A percentile compares a stretch with the other conserved stretches of the same genome.
Conservation (phyloP, 2,888 invertebrate species). For the Candidula unifasciata region DNA sequence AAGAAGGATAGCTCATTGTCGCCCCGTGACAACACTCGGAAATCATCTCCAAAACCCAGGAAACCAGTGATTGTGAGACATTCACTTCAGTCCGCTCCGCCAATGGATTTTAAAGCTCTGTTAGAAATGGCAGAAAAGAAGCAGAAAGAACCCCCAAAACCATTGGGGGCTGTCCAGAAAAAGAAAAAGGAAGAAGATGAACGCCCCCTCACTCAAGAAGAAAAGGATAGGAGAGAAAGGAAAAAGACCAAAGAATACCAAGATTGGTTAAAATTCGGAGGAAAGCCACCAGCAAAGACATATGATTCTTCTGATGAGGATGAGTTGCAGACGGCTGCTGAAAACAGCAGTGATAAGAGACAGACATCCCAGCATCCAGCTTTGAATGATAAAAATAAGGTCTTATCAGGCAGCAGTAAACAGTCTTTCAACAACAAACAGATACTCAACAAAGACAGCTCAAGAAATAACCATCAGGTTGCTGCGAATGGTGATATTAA, state of each 20-base stretch:
- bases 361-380: background rate
- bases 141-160: constrained; percentile 58
- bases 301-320: constrained; percentile 24
- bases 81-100: constrained; percentile 57
- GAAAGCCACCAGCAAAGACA: constrained; percentile 36
- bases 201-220: constrained; percentile 66
- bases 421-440: constrained; percentile 28
- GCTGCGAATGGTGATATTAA: background rate
- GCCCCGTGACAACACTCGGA: background rate
- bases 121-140: constrained; percentile 67
- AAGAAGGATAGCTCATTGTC: constrained; percentile 25
- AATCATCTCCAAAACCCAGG: constrained; percentile 28
- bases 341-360: constrained; percentile 2
- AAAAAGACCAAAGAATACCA: constrained; percentile 58
- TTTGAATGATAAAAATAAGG: background rate
- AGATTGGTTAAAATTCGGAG: constrained; percentile 59
- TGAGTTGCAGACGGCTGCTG: background rate
- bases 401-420: constrained; percentile 17
- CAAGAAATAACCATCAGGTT: background rate
- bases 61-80: constrained; percentile 34
- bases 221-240: constrained; percentile 62
- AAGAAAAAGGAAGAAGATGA: constrained; percentile 55
- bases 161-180: constrained; percentile 26
- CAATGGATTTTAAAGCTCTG: constrained; percentile 65
- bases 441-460: background rate